phyloP scores from a whole-genome alignment of 2,888 invertebrate species.

The Pristionchus exspectatus region DNA sequence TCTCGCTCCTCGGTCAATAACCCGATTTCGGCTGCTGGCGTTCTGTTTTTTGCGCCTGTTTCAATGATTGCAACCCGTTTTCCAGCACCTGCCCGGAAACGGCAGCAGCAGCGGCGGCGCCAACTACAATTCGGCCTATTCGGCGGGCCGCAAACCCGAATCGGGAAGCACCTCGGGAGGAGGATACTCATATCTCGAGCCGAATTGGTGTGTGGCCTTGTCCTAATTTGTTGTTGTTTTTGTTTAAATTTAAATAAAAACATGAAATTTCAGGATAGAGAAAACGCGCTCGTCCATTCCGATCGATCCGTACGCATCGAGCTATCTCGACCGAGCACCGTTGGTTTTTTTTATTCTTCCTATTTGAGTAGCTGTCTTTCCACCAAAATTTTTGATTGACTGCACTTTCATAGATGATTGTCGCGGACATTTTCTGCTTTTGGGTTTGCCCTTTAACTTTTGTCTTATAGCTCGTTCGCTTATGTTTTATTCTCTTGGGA shows the following conservation, averaged over 20 bases:
- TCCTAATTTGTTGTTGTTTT: neutral
- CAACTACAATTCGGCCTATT: constrained; percentile 20
- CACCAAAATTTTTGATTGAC: neutral
- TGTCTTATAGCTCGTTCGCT: too few species aligned
- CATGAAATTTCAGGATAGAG: constrained; percentile 4
- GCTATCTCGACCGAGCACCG: constrained; percentile 35
- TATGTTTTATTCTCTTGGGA: too few species aligned
- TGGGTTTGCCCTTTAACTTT: too few species aligned
- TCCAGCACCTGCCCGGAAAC: neutral
- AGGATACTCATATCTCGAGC: constrained; percentile 5
- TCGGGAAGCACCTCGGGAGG: neutral
- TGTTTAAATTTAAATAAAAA: neutral
- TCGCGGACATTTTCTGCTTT: neutral
- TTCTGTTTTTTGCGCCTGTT: neutral
- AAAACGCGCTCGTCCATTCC: constrained; percentile 25
- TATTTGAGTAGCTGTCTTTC: neutral
- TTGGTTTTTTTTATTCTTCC: neutral
- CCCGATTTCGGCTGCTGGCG: neutral
- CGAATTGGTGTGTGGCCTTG: neutral
- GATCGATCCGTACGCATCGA: constrained; percentile 33
- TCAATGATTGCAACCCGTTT: neutral
- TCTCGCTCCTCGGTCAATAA: constrained; percentile 1
- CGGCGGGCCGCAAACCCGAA: neutral
- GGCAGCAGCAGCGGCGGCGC: neutral
- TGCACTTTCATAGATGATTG: neutral